Conservation (phyloP, 2,113 vertebrate genomes). For the Coptodon rendalli region DNA sequence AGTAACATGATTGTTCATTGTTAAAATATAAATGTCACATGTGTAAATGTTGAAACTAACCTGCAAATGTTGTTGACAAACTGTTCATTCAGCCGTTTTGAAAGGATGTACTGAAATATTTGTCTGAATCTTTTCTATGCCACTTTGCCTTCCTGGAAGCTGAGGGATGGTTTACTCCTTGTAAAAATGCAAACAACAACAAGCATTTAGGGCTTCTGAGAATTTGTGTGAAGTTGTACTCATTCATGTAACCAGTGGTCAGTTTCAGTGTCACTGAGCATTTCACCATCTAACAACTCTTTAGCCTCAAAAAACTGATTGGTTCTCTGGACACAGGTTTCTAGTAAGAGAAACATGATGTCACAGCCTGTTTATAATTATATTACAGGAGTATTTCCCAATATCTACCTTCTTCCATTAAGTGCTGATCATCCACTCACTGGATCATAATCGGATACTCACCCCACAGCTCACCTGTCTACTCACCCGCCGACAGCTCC, state of each 20-base stretch:
- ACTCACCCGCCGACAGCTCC: not conserved
- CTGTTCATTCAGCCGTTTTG: not conserved
- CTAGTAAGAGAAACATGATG: not conserved
- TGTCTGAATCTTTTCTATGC: not conserved
- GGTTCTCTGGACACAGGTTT: not conserved
- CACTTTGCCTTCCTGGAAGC: not conserved
- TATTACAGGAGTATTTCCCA: not conserved
- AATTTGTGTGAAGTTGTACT: not conserved
- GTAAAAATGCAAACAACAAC: not conserved
- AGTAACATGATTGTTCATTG: not conserved
- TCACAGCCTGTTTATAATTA: not conserved
- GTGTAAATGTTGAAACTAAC: not conserved
- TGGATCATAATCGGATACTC: not conserved
- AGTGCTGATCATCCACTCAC: not conserved
- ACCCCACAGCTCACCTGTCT: not conserved
- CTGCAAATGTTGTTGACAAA: not conserved
- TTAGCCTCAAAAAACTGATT: not conserved
- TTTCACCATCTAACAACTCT: not conserved
- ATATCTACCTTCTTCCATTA: not conserved
- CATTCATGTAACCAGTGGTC: not conserved
- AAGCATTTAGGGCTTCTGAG: not conserved
- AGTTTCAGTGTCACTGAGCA: not conserved
- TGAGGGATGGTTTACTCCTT: not conserved
- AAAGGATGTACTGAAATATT: not conserved
- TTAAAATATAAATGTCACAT: not conserved